phyloP scores from a whole-genome alignment of 1,140 invertebrate species.

The Hirudo medicinalis region DNA sequence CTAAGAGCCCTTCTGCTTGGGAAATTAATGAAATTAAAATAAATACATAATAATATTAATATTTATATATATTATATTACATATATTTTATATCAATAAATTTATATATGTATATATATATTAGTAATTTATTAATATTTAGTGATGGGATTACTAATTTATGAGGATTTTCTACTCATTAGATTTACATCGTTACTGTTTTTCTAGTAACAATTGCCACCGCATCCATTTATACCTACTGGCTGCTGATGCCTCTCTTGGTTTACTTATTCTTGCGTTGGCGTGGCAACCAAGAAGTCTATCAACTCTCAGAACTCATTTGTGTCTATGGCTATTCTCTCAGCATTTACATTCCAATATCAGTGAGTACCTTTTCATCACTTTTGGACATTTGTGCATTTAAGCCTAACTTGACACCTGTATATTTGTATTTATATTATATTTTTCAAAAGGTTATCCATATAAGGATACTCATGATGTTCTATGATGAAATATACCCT shows the following conservation, averaged over 20 bases:
- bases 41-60: too few relatives aligned
- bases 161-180: not conserved
- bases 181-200: not conserved
- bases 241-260: conserved; percentile 64
- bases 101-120: too few relatives aligned
- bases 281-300: conserved; percentile 51
- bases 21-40: not conserved
- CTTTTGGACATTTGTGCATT: too few relatives aligned
- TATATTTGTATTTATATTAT: not conserved
- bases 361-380: conserved; percentile 42
- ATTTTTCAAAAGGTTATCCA: not conserved
- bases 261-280: conserved; percentile 76
- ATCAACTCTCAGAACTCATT: conserved; percentile 61
- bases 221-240: conserved; percentile 75
- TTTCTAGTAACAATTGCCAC: conserved; percentile 67
- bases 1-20: too few relatives aligned
- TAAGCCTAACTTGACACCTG: too few relatives aligned
- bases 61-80: too few relatives aligned
- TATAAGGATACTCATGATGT: not conserved
- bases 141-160: not conserved
- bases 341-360: conserved; percentile 80
- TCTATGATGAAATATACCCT: not conserved
- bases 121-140: too few relatives aligned
- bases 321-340: conserved; percentile 91
- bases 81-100: too few relatives aligned